A percentile compares a stretch with the other conserved stretches of the same genome.
Evolutionary conservation across 1,140 invertebrate species (phyloP).

Genomic region (Aphelenchoides avenae): DNA sequence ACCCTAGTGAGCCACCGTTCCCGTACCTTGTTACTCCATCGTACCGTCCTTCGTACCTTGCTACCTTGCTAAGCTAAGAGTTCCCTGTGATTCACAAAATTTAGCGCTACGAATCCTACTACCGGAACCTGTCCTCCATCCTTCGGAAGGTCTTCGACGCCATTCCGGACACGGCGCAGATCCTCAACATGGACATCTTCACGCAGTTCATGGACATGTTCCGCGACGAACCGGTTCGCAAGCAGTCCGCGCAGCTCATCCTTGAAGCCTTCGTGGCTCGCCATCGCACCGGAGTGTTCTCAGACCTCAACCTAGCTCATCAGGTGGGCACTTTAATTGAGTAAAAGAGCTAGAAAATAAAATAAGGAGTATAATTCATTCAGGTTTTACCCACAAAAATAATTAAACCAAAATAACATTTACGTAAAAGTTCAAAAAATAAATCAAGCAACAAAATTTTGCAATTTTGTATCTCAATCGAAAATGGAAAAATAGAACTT

Average conservation of each 20-base stretch:
- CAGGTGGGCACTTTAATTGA: slow-evolving; percentile 26
- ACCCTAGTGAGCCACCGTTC: too few species aligned
- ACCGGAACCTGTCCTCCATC: slow-evolving; percentile 15
- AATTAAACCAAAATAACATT: too few species aligned
- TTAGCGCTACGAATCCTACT: slow-evolving; percentile 27
- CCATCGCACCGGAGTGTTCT: slow-evolving; percentile 16
- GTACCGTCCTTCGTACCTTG: too few species aligned
- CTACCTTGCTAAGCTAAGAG: too few species aligned
- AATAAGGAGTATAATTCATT: too few species aligned
- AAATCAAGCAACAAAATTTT: too few species aligned
- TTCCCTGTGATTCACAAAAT: not conserved
- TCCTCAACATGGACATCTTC: slow-evolving; percentile 33
- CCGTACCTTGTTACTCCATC: too few species aligned
- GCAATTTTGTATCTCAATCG: not conserved
- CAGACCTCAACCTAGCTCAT: slow-evolving; percentile 30
- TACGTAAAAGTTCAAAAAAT: too few species aligned
- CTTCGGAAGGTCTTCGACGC: slow-evolving; percentile 20
- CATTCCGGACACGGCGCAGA: slow-evolving; percentile 5
- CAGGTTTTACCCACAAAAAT: too few species aligned
- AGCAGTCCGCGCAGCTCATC: slow-evolving; percentile 12
- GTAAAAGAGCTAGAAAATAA: too few species aligned
- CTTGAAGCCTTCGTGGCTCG: slow-evolving; percentile 23
- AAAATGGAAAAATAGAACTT: not conserved
- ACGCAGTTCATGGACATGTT: slow-evolving; percentile 32
- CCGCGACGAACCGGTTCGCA: slow-evolving; percentile 15